Conservation (phyloP, 2,113 vertebrate genomes). For the Zootoca vivipara region DNA sequence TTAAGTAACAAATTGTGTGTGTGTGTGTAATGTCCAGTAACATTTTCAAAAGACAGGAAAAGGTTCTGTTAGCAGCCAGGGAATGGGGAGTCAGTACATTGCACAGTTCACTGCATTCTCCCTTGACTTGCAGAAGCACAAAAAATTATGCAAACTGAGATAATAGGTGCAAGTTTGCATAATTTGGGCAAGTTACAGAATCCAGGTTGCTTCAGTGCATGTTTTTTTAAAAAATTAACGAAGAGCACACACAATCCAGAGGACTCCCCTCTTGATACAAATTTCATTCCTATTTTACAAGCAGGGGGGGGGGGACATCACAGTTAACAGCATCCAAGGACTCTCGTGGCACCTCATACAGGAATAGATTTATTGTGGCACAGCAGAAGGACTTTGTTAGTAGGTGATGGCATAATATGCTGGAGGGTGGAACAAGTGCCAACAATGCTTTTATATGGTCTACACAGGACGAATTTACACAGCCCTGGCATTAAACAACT, state of each 20-base stretch:
- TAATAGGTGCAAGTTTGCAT: background rate
- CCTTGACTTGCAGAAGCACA: background rate
- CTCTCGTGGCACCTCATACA: background rate
- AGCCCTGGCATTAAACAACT: background rate
- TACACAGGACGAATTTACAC: background rate
- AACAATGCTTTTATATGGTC: background rate
- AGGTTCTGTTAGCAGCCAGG: background rate
- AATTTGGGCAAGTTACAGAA: background rate
- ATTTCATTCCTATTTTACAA: background rate
- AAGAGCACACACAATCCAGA: background rate
- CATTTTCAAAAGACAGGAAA: background rate
- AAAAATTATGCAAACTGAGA: background rate
- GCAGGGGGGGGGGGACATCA: no score
- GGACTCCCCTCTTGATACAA: background rate
- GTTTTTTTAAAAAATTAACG: background rate
- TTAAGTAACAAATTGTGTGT: no score
- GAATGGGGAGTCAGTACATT: background rate
- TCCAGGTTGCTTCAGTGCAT: background rate
- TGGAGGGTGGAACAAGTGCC: background rate
- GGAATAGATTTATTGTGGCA: background rate
- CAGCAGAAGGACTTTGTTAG: background rate
- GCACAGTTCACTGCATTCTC: background rate
- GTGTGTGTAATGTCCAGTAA: background rate
- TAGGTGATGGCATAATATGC: background rate
- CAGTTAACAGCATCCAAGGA: no score